Evolutionary conservation across 1,140 invertebrate genomes (phyloP).

Genomic region (Penaeus vannamei): DNA sequence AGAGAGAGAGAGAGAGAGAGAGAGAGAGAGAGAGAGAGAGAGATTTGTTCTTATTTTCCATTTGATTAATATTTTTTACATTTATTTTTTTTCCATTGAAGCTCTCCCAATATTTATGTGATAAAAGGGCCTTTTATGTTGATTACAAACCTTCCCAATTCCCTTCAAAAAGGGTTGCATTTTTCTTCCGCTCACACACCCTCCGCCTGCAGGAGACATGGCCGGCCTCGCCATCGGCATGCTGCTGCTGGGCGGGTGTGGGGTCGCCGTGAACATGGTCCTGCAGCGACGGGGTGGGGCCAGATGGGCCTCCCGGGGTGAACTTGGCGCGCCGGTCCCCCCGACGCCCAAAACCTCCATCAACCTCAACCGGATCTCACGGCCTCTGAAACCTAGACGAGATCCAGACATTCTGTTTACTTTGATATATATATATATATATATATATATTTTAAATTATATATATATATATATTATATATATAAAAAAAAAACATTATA

Average conservation of each 20-base stretch:
- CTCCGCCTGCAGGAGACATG: slow-evolving; percentile 37
- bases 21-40: too few relatives aligned
- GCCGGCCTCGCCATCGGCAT: slow-evolving; percentile 47
- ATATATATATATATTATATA: not conserved
- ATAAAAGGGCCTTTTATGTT: too few relatives aligned
- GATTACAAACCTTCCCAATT: not conserved
- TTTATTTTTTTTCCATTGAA: too few relatives aligned
- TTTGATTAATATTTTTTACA: too few relatives aligned
- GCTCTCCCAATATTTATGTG: too few relatives aligned
- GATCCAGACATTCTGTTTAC: not conserved
- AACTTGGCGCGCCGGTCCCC: slow-evolving; percentile 17
- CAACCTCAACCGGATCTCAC: slow-evolving; percentile 27
- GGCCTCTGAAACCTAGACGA: slow-evolving; percentile 9
- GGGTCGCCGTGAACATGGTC: not conserved
- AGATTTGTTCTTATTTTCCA: too few relatives aligned
- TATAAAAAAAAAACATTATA: not conserved
- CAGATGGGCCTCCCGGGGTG: slow-evolving; percentile 9
- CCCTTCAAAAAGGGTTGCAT: not conserved
- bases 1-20: too few relatives aligned
- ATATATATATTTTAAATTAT: too few relatives aligned
- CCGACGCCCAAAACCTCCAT: slow-evolving; percentile 6
- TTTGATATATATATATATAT: too few relatives aligned
- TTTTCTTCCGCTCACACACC: not conserved
- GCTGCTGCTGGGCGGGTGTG: not conserved
- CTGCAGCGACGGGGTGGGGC: not conserved